Percentiles rank a stretch among this genome's conserved stretches.
These are phyloP conservation scores for Odocoileus virginianus DNA, from an alignment of 2,113 vertebrate species.

Conservation along the genomic window DNA sequence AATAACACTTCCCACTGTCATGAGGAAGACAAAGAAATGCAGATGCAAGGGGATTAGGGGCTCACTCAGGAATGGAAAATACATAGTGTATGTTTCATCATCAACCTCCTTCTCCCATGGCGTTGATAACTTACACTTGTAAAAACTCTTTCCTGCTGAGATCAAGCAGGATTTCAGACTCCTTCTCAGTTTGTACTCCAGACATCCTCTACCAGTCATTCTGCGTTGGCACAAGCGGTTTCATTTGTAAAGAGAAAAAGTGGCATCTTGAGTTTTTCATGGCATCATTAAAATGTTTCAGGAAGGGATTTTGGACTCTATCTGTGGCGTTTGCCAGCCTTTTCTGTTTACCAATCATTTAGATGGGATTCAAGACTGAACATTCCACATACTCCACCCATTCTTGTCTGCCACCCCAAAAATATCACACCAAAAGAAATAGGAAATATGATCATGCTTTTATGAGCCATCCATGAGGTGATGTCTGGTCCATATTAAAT, in stretches of 20 bases:
- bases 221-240: background rate
- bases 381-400: background rate
- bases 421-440: conserved; percentile 18
- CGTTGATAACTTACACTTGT: background rate
- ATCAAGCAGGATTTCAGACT: background rate
- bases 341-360: conserved; percentile 32
- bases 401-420: background rate
- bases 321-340: background rate
- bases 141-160: background rate
- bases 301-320: background rate
- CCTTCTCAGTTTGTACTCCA: background rate
- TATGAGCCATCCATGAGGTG: conserved; percentile 34
- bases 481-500: conserved; percentile 50
- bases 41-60: background rate
- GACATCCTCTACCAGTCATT: background rate
- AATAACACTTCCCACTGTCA: background rate
- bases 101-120: background rate
- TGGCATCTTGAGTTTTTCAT: background rate
- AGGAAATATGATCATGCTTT: conserved; percentile 26
- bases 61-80: background rate
- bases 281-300: background rate
- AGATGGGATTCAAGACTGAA: background rate
- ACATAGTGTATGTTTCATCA: background rate
- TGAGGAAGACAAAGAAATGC: background rate
- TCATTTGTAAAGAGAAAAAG: background rate